phyloP scores from a whole-genome alignment of 2,888 invertebrate genomes.

The Heliconius ethilla region DNA sequence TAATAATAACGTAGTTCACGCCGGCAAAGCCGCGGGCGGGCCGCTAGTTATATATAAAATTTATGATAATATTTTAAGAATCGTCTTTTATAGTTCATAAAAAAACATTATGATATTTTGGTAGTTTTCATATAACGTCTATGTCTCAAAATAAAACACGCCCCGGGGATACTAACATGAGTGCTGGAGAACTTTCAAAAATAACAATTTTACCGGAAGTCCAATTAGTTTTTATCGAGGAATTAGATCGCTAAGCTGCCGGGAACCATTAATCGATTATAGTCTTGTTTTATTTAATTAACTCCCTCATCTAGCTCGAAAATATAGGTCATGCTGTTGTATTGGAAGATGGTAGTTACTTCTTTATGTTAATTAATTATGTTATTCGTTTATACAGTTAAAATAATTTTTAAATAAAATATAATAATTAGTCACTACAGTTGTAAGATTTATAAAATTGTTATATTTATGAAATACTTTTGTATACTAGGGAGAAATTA shows the following conservation, averaged over 20 bases:
- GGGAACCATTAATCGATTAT: slow-evolving; percentile 31
- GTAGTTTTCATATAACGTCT: neutral
- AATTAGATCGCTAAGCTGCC: slow-evolving; percentile 13
- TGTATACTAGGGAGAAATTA: too few relatives aligned
- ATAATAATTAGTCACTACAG: too few relatives aligned
- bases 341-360: too few relatives aligned
- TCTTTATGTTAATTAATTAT: too few relatives aligned
- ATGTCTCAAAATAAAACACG: neutral
- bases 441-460: too few relatives aligned
- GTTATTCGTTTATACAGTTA: too few relatives aligned
- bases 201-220: neutral
- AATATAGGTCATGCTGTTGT: slow-evolving; percentile 6
- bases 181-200: slow-evolving; percentile 7
- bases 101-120: neutral
- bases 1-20: too few relatives aligned
- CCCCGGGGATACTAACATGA: neutral
- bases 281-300: slow-evolving; percentile 36
- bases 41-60: too few relatives aligned
- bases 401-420: too few relatives aligned
- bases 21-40: too few relatives aligned
- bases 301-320: slow-evolving; percentile 9
- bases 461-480: too few relatives aligned
- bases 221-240: slow-evolving; percentile 21
- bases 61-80: too few relatives aligned
- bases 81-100: neutral